Evolutionary conservation across 2,797 vertebrate species (phyloP).

Genomic region (Schizopygopsis pylzovi): DNA sequence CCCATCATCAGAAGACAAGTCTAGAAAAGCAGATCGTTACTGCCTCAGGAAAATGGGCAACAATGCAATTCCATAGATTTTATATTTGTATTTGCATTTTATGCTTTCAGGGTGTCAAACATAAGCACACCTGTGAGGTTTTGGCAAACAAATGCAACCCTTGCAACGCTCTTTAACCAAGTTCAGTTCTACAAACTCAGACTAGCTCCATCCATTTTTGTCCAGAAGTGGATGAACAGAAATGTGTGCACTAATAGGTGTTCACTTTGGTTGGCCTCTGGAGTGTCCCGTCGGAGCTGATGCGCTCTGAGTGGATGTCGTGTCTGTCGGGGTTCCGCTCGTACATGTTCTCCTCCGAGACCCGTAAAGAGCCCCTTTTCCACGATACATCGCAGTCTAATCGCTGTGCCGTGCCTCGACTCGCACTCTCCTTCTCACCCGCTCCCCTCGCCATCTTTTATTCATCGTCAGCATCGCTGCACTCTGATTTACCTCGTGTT

Average conservation of each 20-base stretch:
- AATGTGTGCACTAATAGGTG: conserved; percentile 73
- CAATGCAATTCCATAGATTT: not conserved
- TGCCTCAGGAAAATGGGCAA: not conserved
- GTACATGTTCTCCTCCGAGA: conserved; percentile 75
- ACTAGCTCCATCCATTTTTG: conserved; percentile 18
- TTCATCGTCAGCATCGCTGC: conserved; percentile 73
- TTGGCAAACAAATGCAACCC: not conserved
- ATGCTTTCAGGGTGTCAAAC: not conserved
- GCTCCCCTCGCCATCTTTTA: conserved; percentile 74
- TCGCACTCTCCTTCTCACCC: conserved; percentile 70
- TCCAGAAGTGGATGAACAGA: conserved; percentile 57
- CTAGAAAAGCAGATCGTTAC: not conserved
- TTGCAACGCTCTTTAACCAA: not conserved
- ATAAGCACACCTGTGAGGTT: not conserved
- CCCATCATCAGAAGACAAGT: not conserved
- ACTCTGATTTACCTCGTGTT: conserved; percentile 63
- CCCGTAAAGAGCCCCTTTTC: conserved; percentile 67
- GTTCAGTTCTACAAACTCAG: conserved; percentile 15
- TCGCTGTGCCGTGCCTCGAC: conserved; percentile 66
- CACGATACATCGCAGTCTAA: conserved; percentile 67
- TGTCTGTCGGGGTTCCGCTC: conserved; percentile 72
- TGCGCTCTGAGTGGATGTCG: conserved; percentile 80
- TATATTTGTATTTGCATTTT: not conserved
- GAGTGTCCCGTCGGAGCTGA: conserved; percentile 74
- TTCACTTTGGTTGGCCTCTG: conserved; percentile 67